These are phyloP conservation scores for Fukomys damarensis DNA, from an alignment of 2,113 vertebrate genomes.

Conservation along the genomic window DNA sequence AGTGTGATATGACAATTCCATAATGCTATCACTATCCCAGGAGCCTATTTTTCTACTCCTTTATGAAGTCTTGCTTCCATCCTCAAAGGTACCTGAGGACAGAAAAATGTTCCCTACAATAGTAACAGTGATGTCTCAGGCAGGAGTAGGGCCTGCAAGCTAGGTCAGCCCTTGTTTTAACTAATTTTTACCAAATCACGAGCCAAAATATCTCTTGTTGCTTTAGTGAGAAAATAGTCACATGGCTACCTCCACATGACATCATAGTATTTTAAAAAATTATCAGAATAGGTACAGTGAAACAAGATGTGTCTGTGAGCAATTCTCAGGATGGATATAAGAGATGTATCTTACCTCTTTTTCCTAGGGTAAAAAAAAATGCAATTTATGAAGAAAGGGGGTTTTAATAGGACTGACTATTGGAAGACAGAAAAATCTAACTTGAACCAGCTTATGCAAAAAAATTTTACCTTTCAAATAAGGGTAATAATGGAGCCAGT, in stretches of 20 bases:
- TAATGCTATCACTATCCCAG: background rate
- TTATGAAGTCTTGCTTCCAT: background rate
- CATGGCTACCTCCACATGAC: background rate
- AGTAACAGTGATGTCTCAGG: background rate
- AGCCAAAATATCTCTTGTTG: background rate
- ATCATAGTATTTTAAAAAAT: background rate
- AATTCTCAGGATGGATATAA: background rate
- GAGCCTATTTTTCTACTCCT: background rate
- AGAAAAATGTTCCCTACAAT: background rate
- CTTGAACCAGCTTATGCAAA: conserved; percentile 18
- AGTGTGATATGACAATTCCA: background rate
- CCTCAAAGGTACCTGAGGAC: background rate
- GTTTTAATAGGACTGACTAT: background rate
- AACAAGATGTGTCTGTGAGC: background rate
- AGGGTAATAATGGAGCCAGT: no score
- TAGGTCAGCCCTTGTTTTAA: background rate
- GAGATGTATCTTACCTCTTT: background rate
- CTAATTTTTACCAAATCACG: background rate
- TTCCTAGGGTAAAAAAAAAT: background rate
- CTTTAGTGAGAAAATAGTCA: background rate
- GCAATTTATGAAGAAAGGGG: background rate
- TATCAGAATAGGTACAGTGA: background rate
- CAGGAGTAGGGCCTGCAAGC: background rate
- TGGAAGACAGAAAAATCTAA: conserved; percentile 14
- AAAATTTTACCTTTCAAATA: background rate